A percentile compares a stretch with the other conserved stretches of the same genome.
phyloP scores from a whole-genome alignment of 2,888 invertebrate species.

The Cephus spinipes region DNA sequence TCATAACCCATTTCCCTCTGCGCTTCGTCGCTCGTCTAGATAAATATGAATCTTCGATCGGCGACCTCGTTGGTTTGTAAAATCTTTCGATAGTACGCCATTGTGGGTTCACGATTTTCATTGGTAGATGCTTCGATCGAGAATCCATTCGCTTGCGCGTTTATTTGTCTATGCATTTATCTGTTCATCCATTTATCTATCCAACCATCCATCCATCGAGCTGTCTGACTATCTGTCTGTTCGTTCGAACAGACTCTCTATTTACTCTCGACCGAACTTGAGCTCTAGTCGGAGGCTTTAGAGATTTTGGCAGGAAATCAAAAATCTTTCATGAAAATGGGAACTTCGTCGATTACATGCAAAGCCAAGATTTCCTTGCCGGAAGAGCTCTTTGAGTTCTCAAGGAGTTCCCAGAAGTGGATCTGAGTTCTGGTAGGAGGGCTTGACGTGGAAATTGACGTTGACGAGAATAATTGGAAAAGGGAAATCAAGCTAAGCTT shows the following conservation, averaged over 20 bases:
- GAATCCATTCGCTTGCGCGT: background rate
- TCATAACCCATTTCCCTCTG: background rate
- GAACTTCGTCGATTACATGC: background rate
- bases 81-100: background rate
- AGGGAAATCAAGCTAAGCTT: background rate
- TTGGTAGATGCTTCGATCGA: background rate
- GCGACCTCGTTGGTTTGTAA: background rate
- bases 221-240: background rate
- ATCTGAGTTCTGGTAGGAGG: background rate
- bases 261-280: background rate
- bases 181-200: background rate
- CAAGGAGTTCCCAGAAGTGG: background rate
- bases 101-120: background rate
- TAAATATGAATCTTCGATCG: background rate
- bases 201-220: background rate
- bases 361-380: background rate
- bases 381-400: background rate
- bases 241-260: background rate
- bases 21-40: background rate
- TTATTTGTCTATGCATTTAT: background rate
- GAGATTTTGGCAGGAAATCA: background rate
- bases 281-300: background rate
- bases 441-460: background rate
- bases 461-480: background rate
- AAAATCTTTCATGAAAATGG: background rate